Conservation (phyloP, 2,888 invertebrate species). For the Tachina lurida region DNA sequence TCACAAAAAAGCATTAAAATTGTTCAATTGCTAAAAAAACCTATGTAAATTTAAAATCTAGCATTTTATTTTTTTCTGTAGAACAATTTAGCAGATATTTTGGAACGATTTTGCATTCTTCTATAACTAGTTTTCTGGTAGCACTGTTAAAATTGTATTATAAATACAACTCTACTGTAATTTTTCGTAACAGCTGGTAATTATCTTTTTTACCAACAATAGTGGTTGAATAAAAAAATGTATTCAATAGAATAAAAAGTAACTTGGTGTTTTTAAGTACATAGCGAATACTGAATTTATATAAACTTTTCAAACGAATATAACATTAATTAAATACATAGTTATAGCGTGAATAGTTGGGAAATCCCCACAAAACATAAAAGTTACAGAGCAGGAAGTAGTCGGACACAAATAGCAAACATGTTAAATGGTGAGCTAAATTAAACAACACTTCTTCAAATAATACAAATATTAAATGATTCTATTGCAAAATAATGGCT, state of each 20-base stretch:
- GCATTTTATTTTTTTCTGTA: too few relatives aligned
- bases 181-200: slow-evolving; percentile 17
- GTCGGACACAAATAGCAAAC: slow-evolving; percentile 2
- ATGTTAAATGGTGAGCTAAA: slow-evolving; percentile 63
- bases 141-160: slow-evolving; percentile 14
- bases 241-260: background rate
- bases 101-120: too few relatives aligned
- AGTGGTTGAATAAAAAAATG: background rate
- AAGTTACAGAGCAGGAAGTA: slow-evolving; percentile 41
- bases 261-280: slow-evolving; percentile 34
- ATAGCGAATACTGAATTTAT: slow-evolving; percentile 1
- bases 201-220: slow-evolving; percentile 3
- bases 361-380: slow-evolving; percentile 31
- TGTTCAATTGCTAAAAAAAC: too few relatives aligned
- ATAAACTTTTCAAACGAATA: background rate
- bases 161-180: slow-evolving; percentile 23
- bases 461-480: background rate
- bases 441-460: background rate
- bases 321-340: background rate
- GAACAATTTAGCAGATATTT: too few relatives aligned
- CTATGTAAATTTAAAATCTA: too few relatives aligned
- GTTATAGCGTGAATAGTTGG: slow-evolving; percentile 13
- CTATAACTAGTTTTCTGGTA: background rate
- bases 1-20: too few relatives aligned
- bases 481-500: background rate